A percentile compares a stretch with the other conserved stretches of the same genome.
Evolutionary conservation across 2,888 invertebrate genomes (phyloP).

Genomic region (Neoitamus cyanurus): DNA sequence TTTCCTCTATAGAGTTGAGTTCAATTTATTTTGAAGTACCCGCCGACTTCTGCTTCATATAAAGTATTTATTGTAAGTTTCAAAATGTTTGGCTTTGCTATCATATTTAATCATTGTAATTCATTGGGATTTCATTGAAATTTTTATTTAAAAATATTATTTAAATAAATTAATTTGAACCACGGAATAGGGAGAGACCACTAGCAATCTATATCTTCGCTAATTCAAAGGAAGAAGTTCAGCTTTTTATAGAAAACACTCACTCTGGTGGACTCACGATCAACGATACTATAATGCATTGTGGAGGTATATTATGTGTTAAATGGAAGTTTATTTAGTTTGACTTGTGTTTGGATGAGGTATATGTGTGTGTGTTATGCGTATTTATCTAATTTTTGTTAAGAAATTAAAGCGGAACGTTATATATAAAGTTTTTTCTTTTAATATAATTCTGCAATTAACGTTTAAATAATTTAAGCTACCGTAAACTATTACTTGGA

Average conservation of each 20-base stretch:
- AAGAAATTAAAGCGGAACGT: not conserved
- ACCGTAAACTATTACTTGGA: too few species aligned
- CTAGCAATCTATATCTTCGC: constrained; percentile 90
- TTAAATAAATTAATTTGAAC: not conserved
- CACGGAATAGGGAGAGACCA: constrained; percentile 82
- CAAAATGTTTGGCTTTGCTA: not conserved
- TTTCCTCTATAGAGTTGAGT: too few species aligned
- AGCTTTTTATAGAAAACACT: constrained; percentile 76
- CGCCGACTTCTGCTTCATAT: not conserved
- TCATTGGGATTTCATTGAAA: not conserved
- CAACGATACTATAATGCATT: constrained; percentile 90
- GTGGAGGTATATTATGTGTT: constrained; percentile 69
- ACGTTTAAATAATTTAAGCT: too few species aligned
- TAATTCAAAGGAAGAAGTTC: constrained; percentile 69
- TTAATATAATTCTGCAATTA: too few species aligned
- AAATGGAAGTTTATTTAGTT: constrained; percentile 1
- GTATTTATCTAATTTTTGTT: not conserved
- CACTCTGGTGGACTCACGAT: constrained; percentile 82
- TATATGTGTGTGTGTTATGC: constrained; percentile 53
- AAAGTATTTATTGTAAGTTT: not conserved
- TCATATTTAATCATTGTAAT: not conserved
- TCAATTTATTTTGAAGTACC: not conserved
- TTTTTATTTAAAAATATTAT: not conserved
- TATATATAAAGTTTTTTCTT: too few species aligned
- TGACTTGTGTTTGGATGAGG: constrained; percentile 56